These are phyloP conservation scores for Dendrolimus pini DNA, from an alignment of 2,888 invertebrate species.

Conservation along the genomic window DNA sequence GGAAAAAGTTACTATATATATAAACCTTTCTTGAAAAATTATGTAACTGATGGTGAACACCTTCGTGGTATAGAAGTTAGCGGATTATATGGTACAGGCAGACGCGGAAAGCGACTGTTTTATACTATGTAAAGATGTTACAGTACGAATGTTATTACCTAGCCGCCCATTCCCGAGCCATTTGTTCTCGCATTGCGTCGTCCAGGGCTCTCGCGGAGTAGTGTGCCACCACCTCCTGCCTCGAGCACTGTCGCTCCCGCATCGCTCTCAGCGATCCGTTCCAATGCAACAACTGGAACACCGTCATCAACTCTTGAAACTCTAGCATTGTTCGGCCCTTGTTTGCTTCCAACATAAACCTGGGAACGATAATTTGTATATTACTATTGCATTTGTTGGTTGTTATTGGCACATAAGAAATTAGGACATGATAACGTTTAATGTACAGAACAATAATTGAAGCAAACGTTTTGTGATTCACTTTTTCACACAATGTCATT, in stretches of 20 bases:
- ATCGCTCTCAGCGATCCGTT: constrained; percentile 97
- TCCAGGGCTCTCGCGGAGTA: constrained; percentile 94
- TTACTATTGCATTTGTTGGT: not conserved
- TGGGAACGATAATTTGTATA: constrained; percentile 26
- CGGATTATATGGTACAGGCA: too few species aligned
- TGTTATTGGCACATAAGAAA: too few species aligned
- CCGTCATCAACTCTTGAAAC: constrained; percentile 98
- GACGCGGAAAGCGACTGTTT: too few species aligned
- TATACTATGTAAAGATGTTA: too few species aligned
- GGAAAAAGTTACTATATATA: too few species aligned
- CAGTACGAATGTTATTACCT: constrained; percentile 32
- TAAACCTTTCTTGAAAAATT: too few species aligned
- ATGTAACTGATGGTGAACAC: too few species aligned
- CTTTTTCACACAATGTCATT: too few species aligned
- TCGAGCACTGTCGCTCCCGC: constrained; percentile 95
- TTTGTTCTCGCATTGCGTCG: constrained; percentile 96
- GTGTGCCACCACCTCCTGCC: constrained; percentile 93
- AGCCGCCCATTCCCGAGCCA: constrained; percentile 97
- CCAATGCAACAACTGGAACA: constrained; percentile 97
- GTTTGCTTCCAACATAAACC: constrained; percentile 86
- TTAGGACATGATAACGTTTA: too few species aligned
- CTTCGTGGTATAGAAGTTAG: too few species aligned
- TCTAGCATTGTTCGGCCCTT: constrained; percentile 97
- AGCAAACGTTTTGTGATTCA: too few species aligned
- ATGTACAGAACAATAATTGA: too few species aligned